These are phyloP conservation scores for Protodeltote pygarga DNA, from an alignment of 2,888 invertebrate species.

Conservation along the genomic window DNA sequence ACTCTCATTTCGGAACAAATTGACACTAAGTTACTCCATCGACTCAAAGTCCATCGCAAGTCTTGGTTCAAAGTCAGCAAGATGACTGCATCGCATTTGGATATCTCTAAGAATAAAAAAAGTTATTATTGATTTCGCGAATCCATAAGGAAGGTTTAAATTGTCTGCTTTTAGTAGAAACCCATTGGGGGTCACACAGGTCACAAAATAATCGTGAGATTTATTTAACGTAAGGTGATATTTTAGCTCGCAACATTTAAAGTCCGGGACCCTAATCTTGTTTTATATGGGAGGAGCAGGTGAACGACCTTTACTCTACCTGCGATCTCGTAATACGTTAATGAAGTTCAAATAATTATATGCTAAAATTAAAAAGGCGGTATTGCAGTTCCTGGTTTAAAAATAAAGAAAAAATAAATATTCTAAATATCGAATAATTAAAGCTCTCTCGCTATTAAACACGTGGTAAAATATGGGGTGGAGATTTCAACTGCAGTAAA, in stretches of 20 bases:
- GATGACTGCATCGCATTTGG: too few species aligned
- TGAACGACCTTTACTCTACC: conserved; percentile 21
- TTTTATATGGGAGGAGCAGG: conserved; percentile 3
- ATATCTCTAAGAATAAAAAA: not conserved
- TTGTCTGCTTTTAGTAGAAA: not conserved
- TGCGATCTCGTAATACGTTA: conserved; percentile 15
- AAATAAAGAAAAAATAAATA: too few species aligned
- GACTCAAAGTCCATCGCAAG: too few species aligned
- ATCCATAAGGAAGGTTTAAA: not conserved
- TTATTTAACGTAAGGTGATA: conserved; percentile 7
- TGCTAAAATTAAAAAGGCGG: not conserved
- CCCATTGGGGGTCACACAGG: not conserved
- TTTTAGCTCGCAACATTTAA: conserved; percentile 7
- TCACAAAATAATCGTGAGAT: conserved; percentile 8
- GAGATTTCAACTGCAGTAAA: too few species aligned
- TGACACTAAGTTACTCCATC: too few species aligned
- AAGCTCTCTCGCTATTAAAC: too few species aligned
- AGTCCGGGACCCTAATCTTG: conserved; percentile 5
- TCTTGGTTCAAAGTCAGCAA: too few species aligned
- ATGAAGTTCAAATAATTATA: not conserved
- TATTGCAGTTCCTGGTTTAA: too few species aligned
- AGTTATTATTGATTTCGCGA: not conserved
- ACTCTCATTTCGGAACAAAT: too few species aligned
- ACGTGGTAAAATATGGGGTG: too few species aligned
- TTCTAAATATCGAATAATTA: too few species aligned